A percentile compares a stretch with the other conserved stretches of the same genome.
Conservation (phyloP, 2,888 invertebrate species). For the Tenthredo amoena region DNA sequence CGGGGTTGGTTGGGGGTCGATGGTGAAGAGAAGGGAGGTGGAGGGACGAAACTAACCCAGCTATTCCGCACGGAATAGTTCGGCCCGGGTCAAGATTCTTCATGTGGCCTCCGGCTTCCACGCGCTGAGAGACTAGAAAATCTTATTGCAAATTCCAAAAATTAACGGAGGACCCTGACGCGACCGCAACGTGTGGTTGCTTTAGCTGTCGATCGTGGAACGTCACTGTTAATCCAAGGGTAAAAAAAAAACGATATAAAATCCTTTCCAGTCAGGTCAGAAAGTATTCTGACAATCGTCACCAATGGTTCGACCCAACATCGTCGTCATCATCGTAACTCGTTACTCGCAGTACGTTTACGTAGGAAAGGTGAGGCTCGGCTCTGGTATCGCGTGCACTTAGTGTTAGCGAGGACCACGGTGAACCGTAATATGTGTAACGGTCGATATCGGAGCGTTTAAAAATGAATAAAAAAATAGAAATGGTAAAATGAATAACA, state of each 20-base stretch:
- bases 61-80: conserved; percentile 17
- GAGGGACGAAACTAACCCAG: conserved; percentile 37
- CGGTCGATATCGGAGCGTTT: conserved; percentile 23
- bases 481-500: neutral
- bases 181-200: neutral
- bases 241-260: neutral
- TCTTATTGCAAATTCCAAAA: conserved; percentile 37
- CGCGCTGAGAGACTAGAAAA: neutral
- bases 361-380: neutral
- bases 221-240: neutral
- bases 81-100: conserved; percentile 42
- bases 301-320: neutral
- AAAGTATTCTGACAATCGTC: neutral
- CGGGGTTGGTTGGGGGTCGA: conserved; percentile 28
- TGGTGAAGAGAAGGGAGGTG: conserved; percentile 29
- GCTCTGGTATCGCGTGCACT: conserved; percentile 22
- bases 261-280: neutral
- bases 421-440: neutral
- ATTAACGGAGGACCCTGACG: neutral
- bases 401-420: neutral
- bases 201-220: neutral
- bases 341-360: neutral
- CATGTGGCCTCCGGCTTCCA: neutral
- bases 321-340: neutral
- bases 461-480: neutral